These are phyloP conservation scores for Pseudomyrmex concolor DNA, from an alignment of 1,140 invertebrate species.

Conservation along the genomic window DNA sequence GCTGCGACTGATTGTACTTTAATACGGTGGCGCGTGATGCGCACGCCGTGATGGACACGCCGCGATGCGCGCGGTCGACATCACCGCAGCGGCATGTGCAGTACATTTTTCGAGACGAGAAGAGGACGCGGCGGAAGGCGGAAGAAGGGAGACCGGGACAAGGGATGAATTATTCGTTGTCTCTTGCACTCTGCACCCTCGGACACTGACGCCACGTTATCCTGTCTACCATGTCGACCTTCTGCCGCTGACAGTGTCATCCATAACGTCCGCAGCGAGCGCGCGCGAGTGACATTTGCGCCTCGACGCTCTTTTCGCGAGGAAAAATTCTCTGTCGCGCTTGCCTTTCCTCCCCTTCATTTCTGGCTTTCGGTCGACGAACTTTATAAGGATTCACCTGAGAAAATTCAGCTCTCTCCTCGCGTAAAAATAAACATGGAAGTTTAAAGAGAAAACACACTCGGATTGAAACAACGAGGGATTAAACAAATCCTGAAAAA, in stretches of 20 bases:
- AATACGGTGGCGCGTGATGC: slow-evolving; percentile 45
- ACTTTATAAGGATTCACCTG: background rate
- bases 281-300: slow-evolving; percentile 26
- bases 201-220: slow-evolving; percentile 76
- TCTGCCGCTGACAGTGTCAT: slow-evolving; percentile 79
- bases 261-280: slow-evolving; percentile 73
- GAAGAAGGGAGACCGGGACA: slow-evolving; percentile 26
- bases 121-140: background rate
- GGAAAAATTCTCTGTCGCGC: slow-evolving; percentile 1
- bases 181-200: slow-evolving; percentile 78
- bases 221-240: slow-evolving; percentile 74
- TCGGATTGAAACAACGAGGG: background rate
- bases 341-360: too few species aligned
- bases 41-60: slow-evolving; percentile 25
- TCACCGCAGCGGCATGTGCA: slow-evolving; percentile 69
- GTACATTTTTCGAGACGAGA: slow-evolving; percentile 67
- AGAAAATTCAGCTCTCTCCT: background rate
- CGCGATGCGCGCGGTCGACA: slow-evolving; percentile 34
- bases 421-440: background rate
- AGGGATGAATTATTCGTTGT: slow-evolving; percentile 83
- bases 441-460: background rate
- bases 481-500: background rate
- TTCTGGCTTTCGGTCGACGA: background rate
- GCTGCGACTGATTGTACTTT: slow-evolving; percentile 49
- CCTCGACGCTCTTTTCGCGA: slow-evolving; percentile 18